Evolutionary conservation across 1,140 invertebrate genomes (phyloP).

Genomic region (Drosophila ficusphila): DNA sequence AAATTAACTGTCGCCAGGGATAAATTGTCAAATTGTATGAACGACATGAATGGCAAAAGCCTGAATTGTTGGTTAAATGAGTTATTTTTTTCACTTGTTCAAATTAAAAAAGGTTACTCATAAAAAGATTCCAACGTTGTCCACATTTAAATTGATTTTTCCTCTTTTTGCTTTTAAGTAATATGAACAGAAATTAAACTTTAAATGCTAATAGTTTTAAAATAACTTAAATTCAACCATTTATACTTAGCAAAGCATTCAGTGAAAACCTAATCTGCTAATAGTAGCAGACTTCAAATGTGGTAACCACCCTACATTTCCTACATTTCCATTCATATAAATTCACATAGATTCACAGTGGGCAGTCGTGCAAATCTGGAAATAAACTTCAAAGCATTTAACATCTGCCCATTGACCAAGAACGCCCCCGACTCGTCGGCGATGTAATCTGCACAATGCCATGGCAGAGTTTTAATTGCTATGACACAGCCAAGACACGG

Average conservation of each 20-base stretch:
- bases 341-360: constrained; percentile 22
- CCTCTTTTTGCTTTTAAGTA: too few species aligned
- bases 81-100: background rate
- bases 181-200: too few species aligned
- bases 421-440: constrained; percentile 27
- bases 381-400: constrained; percentile 78
- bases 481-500: constrained; percentile 69
- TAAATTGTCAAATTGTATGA: constrained; percentile 62
- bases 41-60: constrained; percentile 32
- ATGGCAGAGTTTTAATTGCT: constrained; percentile 79
- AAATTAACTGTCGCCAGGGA: constrained; percentile 75
- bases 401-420: constrained; percentile 64
- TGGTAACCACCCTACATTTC: constrained; percentile 3
- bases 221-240: background rate
- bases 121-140: constrained; percentile 7
- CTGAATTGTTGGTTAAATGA: constrained; percentile 17
- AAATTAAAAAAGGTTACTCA: constrained; percentile 5
- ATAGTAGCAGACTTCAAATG: constrained; percentile 2
- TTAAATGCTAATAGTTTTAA: too few species aligned
- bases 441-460: constrained; percentile 75
- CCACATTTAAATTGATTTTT: background rate
- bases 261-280: constrained; percentile 11
- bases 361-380: constrained; percentile 44
- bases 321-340: constrained; percentile 40
- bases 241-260: background rate